These are phyloP conservation scores for Mus caroli DNA, from an alignment of 2,797 vertebrate species.

Conservation along the genomic window DNA sequence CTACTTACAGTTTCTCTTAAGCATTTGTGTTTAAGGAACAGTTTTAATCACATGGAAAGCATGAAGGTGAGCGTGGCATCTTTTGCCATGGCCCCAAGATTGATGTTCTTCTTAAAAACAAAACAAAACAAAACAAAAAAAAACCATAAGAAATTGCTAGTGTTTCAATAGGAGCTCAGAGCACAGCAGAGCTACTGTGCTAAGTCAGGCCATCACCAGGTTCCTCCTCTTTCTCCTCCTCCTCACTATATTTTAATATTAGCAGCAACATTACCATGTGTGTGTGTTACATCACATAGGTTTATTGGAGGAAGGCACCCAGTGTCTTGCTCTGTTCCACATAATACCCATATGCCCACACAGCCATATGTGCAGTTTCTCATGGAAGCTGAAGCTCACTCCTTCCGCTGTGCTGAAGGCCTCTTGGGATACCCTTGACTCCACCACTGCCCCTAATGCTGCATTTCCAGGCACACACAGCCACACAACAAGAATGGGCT, in stretches of 20 bases:
- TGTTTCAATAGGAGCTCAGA: neutral
- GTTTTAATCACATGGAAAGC: neutral
- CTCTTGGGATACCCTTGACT: neutral
- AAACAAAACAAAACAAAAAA: no score
- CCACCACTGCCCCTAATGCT: neutral
- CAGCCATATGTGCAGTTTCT: neutral
- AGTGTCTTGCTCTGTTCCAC: neutral
- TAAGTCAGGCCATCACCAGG: neutral
- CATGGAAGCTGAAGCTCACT: neutral
- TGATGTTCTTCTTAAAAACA: conserved; percentile 14
- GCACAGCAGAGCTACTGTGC: neutral
- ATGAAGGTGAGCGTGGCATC: conserved; percentile 5
- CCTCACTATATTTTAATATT: neutral
- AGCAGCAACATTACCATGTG: neutral
- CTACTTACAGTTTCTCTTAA: neutral
- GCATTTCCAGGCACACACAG: neutral
- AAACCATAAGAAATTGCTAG: neutral
- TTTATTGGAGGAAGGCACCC: neutral
- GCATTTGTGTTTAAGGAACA: neutral
- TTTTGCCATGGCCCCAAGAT: neutral
- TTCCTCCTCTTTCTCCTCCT: neutral
- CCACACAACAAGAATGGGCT: neutral
- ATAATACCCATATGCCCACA: neutral
- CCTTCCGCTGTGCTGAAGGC: neutral
- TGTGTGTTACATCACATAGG: neutral